Conservation (phyloP, 2,113 vertebrate species). For the Brienomyrus longianalis region DNA sequence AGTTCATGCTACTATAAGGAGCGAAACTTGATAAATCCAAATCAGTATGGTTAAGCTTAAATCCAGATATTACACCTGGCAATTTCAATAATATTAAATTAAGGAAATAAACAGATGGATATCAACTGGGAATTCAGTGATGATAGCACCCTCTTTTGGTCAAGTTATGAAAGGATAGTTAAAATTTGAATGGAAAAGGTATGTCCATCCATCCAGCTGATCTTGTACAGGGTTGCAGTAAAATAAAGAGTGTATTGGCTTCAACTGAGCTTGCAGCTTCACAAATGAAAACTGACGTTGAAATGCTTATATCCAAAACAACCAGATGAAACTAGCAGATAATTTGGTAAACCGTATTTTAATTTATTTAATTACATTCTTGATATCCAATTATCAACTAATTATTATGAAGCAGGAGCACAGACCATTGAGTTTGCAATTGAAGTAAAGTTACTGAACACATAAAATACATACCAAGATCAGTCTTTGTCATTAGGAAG, state of each 20-base stretch:
- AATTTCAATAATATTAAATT: background rate
- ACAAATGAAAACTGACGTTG: background rate
- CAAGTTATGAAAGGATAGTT: background rate
- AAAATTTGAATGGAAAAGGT: background rate
- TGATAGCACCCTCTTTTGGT: background rate
- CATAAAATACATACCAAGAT: background rate
- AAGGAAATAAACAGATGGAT: background rate
- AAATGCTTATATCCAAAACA: background rate
- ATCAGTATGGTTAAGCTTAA: background rate
- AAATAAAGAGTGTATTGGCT: background rate
- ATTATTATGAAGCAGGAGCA: background rate
- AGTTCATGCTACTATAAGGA: background rate
- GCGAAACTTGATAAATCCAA: background rate
- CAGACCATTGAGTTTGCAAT: background rate
- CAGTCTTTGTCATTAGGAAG: background rate
- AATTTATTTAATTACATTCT: background rate
- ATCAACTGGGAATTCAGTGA: background rate
- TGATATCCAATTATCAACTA: background rate
- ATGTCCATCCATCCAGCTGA: background rate
- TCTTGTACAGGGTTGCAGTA: background rate
- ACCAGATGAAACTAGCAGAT: background rate
- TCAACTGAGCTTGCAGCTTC: background rate
- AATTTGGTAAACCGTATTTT: background rate
- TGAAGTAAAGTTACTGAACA: background rate
- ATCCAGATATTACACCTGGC: background rate